A percentile compares a stretch with the other conserved stretches of the same genome.
phyloP scores from a whole-genome alignment of 1,140 invertebrate species.

The Solen grandis region DNA sequence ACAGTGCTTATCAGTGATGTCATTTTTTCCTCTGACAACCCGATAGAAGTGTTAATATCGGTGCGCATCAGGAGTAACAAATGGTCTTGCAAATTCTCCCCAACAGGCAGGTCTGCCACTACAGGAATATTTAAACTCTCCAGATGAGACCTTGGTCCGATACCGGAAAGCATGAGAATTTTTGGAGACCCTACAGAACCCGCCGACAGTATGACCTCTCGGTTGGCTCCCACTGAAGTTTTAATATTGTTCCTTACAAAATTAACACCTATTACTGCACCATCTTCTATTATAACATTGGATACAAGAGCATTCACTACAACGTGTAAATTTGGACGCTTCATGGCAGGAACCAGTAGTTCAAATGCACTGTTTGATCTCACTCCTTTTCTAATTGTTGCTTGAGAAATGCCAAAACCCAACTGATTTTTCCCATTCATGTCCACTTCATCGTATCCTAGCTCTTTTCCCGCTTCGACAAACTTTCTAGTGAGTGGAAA shows the following conservation, averaged over 20 bases:
- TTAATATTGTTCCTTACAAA: constrained; percentile 73
- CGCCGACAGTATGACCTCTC: constrained; percentile 83
- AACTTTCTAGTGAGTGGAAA: constrained; percentile 54
- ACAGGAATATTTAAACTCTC: constrained; percentile 65
- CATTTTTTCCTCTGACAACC: constrained; percentile 45
- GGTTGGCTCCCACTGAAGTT: constrained; percentile 84
- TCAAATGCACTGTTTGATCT: constrained; percentile 5
- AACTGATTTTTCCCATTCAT: constrained; percentile 47
- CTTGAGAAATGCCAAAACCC: constrained; percentile 8
- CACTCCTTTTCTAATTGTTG: constrained; percentile 1
- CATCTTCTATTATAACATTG: constrained; percentile 49
- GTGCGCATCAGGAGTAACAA: constrained; percentile 54
- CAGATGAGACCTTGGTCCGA: constrained; percentile 83
- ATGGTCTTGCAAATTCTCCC: constrained; percentile 92
- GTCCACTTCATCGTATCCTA: constrained; percentile 59
- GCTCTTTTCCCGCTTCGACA: no score
- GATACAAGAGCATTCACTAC: constrained; percentile 4
- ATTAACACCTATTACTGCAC: constrained; percentile 65
- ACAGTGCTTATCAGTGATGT: constrained; percentile 30
- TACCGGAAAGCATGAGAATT: constrained; percentile 84
- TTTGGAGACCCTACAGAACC: constrained; percentile 84
- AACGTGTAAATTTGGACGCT: constrained; percentile 22
- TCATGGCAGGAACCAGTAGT: constrained; percentile 28
- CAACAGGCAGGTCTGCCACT: constrained; percentile 87
- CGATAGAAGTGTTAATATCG: constrained; percentile 53